Conservation (phyloP, 2,888 invertebrate genomes). For the Apamea anceps region DNA sequence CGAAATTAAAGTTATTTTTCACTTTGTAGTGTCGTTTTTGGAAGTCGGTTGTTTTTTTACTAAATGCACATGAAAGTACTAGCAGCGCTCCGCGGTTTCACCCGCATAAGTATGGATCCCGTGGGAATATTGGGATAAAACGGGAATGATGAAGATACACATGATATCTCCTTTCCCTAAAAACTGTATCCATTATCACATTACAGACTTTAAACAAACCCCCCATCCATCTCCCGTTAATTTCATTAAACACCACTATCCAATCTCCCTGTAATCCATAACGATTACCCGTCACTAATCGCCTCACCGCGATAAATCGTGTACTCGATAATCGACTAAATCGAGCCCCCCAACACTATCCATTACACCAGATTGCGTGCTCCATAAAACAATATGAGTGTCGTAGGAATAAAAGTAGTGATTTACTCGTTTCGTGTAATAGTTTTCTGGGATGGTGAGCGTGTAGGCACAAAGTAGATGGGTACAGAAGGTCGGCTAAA, state of each 20-base stretch:
- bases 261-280: conserved; percentile 49
- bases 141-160: too few species aligned
- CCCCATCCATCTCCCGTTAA: conserved; percentile 17
- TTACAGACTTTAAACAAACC: background rate
- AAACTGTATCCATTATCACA: background rate
- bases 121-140: too few species aligned
- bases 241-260: conserved; percentile 36
- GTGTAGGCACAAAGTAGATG: background rate
- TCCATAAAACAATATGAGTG: conserved; percentile 74
- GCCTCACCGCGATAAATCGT: conserved; percentile 55
- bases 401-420: conserved; percentile 66
- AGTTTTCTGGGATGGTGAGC: conserved; percentile 54
- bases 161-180: background rate
- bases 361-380: conserved; percentile 71
- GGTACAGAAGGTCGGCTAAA: conserved; percentile 15
- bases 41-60: too few species aligned
- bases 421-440: conserved; percentile 61
- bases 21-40: too few species aligned
- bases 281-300: conserved; percentile 59
- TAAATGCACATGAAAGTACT: too few species aligned
- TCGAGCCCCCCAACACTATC: conserved; percentile 61
- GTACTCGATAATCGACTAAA: conserved; percentile 57
- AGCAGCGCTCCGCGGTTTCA: too few species aligned
- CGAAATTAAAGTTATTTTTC: too few species aligned
- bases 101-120: too few species aligned